These are phyloP conservation scores for Cyanoliseus patagonus DNA, from an alignment of 2,113 vertebrate species.

Conservation along the genomic window DNA sequence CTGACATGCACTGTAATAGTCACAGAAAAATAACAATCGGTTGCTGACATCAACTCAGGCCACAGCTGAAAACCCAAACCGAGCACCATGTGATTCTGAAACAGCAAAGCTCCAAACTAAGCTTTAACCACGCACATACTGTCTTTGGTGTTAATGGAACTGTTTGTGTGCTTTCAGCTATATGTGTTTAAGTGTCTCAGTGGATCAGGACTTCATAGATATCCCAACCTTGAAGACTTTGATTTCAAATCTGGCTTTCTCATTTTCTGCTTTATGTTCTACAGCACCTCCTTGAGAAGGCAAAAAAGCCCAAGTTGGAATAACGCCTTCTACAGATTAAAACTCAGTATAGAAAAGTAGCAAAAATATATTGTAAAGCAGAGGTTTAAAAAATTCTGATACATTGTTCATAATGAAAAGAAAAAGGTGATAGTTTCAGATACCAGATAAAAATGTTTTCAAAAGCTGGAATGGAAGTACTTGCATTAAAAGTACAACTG, in stretches of 20 bases:
- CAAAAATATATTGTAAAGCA: not conserved
- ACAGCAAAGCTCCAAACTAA: not conserved
- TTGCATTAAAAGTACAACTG: constrained; percentile 42
- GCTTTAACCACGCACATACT: not conserved
- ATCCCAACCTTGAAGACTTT: not conserved
- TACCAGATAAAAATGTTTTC: constrained; percentile 11
- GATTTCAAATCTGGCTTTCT: not conserved
- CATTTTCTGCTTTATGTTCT: not conserved
- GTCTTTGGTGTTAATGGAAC: not conserved
- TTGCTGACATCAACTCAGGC: not conserved
- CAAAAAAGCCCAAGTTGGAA: not conserved
- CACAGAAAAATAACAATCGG: not conserved
- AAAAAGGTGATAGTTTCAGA: not conserved
- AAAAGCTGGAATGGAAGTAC: constrained; percentile 33
- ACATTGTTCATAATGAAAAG: not conserved
- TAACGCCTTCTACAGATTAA: not conserved
- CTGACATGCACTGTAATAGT: not conserved
- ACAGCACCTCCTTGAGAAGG: not conserved
- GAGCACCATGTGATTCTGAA: not conserved
- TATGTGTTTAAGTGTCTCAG: not conserved
- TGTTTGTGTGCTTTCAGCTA: not conserved
- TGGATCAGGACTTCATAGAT: not conserved
- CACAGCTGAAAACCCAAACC: not conserved
- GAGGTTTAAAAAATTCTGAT: not conserved
- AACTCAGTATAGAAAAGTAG: not conserved